phyloP scores from a whole-genome alignment of 2,113 vertebrate species.

The Psittacara wagleri region DNA sequence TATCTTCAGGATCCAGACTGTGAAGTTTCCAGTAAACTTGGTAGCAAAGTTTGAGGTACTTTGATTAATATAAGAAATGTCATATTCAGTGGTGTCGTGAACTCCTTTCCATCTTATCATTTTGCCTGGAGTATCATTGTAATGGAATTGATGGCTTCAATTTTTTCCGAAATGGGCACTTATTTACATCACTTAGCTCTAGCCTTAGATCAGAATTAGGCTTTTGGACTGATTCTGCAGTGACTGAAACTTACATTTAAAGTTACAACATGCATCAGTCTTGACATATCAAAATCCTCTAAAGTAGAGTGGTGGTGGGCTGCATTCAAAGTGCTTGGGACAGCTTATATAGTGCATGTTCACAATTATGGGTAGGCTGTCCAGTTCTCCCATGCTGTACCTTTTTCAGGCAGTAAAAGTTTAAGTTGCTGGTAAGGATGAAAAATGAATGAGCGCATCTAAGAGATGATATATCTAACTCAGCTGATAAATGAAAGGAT shows the following conservation, averaged over 20 bases:
- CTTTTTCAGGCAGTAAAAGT: not conserved
- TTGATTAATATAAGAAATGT: not conserved
- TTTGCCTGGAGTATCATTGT: not conserved
- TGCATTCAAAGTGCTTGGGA: not conserved
- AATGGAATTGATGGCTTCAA: not conserved
- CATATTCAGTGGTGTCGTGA: not conserved
- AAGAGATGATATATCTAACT: not conserved
- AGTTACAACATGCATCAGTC: not conserved
- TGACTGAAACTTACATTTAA: not conserved
- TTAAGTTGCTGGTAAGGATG: not conserved
- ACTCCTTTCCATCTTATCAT: not conserved
- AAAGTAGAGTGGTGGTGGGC: not conserved
- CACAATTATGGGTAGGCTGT: not conserved
- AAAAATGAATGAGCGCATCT: not conserved
- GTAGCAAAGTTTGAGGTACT: not conserved
- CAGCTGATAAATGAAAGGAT: not conserved
- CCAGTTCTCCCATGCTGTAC: accelerated
- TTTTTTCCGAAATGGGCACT: not conserved
- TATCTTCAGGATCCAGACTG: not conserved
- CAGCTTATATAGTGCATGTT: not conserved
- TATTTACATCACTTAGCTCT: not conserved
- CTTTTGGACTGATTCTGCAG: not conserved
- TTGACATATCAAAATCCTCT: not conserved
- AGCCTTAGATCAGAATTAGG: not conserved
- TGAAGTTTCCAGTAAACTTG: not conserved